A percentile compares a stretch with the other conserved stretches of the same genome.
Conservation (phyloP, 2,113 vertebrate species). For the Crocuta crocuta region DNA sequence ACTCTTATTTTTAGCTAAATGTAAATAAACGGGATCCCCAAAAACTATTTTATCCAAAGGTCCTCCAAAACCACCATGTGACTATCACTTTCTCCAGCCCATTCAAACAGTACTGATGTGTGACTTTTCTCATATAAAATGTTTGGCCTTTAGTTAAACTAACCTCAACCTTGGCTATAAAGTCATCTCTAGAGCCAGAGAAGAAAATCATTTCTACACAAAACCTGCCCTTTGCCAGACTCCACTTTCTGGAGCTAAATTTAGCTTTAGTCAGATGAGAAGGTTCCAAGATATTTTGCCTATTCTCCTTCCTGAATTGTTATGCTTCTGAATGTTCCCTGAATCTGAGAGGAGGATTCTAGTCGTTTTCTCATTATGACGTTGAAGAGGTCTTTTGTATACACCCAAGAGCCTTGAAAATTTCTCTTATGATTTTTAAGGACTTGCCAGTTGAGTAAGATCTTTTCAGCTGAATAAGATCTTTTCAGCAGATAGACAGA, state of each 20-base stretch:
- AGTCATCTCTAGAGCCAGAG: background rate
- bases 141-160: background rate
- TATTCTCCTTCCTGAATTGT: background rate
- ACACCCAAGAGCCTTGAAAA: background rate
- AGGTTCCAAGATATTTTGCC: background rate
- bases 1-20: background rate
- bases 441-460: background rate
- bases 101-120: background rate
- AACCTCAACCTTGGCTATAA: background rate
- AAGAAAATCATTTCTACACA: background rate
- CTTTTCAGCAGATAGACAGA: background rate
- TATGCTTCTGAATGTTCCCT: background rate
- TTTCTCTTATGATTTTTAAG: background rate
- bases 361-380: background rate
- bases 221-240: background rate
- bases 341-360: background rate
- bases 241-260: background rate
- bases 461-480: background rate
- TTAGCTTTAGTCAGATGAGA: background rate
- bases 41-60: background rate
- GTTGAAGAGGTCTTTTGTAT: background rate
- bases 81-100: background rate
- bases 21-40: background rate
- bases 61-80: rapidly evolving
- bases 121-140: background rate